Percentiles rank a stretch among this genome's conserved stretches.
Evolutionary conservation across 2,888 invertebrate species (phyloP).

Genomic region (Drosophila nr. medialis): DNA sequence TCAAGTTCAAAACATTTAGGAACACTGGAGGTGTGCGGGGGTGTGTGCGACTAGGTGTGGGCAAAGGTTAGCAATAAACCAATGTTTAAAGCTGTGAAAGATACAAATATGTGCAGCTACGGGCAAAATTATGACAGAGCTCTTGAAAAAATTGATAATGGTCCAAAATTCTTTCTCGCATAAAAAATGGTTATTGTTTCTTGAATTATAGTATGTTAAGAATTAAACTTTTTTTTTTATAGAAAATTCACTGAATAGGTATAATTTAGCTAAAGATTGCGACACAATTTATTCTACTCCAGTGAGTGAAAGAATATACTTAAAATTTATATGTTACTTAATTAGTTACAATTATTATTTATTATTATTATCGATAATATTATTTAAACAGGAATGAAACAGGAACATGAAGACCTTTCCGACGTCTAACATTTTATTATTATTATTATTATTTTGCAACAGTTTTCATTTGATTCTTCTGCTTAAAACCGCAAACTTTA

Average conservation of each 20-base stretch:
- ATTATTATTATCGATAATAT: too few relatives aligned
- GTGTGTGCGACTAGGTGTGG: not conserved
- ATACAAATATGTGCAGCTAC: not conserved
- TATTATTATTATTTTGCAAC: too few relatives aligned
- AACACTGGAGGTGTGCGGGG: not conserved
- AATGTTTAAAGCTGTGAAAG: not conserved
- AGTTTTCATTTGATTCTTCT: too few relatives aligned
- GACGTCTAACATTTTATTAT: too few relatives aligned
- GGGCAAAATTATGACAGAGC: not conserved
- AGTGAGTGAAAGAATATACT: not conserved
- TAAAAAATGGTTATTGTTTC: not conserved
- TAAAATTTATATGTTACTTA: not conserved
- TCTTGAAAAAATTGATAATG: not conserved
- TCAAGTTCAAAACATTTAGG: constrained; percentile 7
- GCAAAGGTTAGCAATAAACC: not conserved
- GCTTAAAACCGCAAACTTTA: not conserved
- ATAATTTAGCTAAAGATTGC: not conserved
- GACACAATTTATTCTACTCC: not conserved
- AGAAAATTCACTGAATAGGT: not conserved
- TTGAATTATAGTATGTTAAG: not conserved
- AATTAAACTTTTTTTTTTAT: not conserved
- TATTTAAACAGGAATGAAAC: too few relatives aligned
- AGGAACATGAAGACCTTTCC: too few relatives aligned
- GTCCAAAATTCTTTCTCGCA: too few relatives aligned
- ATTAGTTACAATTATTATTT: not conserved